Base-by-base conservation (phyloP, 2,113 vertebrate genomes). In the Tretioscincus oriximinensis region DNA sequence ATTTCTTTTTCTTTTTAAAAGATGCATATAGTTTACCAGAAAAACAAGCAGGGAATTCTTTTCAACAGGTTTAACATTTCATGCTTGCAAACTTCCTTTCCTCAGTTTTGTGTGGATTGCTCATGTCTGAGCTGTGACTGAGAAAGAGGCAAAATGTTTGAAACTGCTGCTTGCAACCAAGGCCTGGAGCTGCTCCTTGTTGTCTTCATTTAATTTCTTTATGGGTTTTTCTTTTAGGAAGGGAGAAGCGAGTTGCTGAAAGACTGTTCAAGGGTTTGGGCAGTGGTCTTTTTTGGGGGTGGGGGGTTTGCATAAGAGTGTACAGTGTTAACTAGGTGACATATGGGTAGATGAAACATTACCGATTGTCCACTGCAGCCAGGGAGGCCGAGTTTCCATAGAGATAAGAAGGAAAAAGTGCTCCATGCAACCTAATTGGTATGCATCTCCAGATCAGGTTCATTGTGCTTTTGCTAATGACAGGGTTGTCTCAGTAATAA, bases 381-480 rank as follows among this genome's bases (percentile, higher is more conserved):
- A 75, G 90, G 92, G 90, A 93, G 93, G 94, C 93, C 68, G 91
- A 93, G 96, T 97, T 96, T 97, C 96, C 96, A 97, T 97, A 95
- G 96, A 90, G 95, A 97, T 96, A 94, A 95, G 96, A 95, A 95
- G 95, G 94, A 91, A 94, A 95, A 70, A 96, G 95, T 95, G 94
- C 94, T 95, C 91, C 86, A 91, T 85, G 95, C 93, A 93, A 89
- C 94, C 96, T 97, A 95, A 97, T 97, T 97, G 97, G 96, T 97
- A 97, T 97, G 96, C 96, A 93, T 96, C 95, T 95, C 95, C 93
- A 93, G 95, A 95, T 94, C 96, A 95, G 94, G 96, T 94, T 96
- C 95, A 97, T 97, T 97, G 97, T 97, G 96, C 95, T 94, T 92
- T 95, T 94, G 93, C 95, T 97, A 97, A 97, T 97, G 96, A 97